These are phyloP conservation scores for Crotalus viridis DNA, from an alignment of 2,113 vertebrate species.

Conservation along the genomic window DNA sequence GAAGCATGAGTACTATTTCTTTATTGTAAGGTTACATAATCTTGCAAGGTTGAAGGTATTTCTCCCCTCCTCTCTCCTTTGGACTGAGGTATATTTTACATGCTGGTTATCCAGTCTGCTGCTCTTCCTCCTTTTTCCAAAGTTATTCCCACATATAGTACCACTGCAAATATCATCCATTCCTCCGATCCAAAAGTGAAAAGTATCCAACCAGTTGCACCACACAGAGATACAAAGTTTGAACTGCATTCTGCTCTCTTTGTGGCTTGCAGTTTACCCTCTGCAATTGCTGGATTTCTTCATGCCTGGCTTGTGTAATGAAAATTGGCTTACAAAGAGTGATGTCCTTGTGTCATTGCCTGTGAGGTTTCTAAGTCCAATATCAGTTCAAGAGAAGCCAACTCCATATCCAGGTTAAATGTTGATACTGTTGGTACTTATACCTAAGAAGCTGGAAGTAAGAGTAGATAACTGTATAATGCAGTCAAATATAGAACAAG, in stretches of 20 bases:
- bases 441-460: background rate
- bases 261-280: background rate
- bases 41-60: background rate
- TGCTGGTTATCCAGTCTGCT: background rate
- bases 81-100: background rate
- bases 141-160: background rate
- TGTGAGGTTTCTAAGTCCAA: background rate
- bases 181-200: background rate
- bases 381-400: background rate
- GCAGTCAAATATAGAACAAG: background rate
- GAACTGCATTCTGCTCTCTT: background rate
- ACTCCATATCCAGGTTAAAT: background rate
- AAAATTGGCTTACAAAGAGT: background rate
- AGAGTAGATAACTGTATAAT: background rate
- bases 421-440: background rate
- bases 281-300: background rate
- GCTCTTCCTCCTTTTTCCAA: background rate
- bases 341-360: background rate
- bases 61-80: background rate
- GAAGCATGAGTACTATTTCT: background rate
- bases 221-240: background rate
- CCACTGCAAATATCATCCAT: background rate
- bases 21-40: background rate
- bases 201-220: background rate
- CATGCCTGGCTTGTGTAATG: background rate